A percentile compares a stretch with the other conserved stretches of the same genome.
phyloP scores from a whole-genome alignment of 2,888 invertebrate species.

The Drosophila longiperda region DNA sequence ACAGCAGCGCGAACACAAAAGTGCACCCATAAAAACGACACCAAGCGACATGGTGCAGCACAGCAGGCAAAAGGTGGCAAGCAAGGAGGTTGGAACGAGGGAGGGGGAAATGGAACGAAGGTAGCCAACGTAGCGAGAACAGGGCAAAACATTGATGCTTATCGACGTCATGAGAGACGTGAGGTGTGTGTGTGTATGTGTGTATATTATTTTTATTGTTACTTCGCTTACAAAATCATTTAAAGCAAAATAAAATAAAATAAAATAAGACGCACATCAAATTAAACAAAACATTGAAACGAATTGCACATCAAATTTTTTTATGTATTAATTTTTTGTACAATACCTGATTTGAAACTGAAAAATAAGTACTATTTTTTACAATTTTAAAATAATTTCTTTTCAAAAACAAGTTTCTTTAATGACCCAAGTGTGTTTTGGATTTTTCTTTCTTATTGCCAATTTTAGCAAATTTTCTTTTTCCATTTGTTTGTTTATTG shows the following conservation, averaged over 20 bases:
- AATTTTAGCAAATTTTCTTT: neutral
- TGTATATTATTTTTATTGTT: neutral
- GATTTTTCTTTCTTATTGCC: neutral
- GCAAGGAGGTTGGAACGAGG: neutral
- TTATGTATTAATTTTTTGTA: neutral
- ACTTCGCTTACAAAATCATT: neutral
- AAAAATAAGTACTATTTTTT: neutral
- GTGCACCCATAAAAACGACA: constrained; percentile 82
- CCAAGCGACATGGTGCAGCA: constrained; percentile 58
- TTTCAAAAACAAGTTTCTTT: neutral
- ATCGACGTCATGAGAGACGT: constrained; percentile 79
- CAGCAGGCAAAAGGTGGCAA: constrained; percentile 44
- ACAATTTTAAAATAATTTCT: neutral
- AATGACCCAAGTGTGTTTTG: neutral
- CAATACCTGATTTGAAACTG: no score
- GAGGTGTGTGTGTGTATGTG: constrained; percentile 7
- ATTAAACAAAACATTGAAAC: neutral
- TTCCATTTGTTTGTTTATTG: neutral
- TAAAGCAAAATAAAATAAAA: neutral
- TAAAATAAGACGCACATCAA: neutral
- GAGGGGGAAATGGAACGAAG: constrained; percentile 4
- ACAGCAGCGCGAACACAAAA: constrained; percentile 68
- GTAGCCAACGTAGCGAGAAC: constrained; percentile 40
- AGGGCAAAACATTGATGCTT: constrained; percentile 82
- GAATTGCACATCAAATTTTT: neutral